Evolutionary conservation across 1,140 invertebrate genomes (phyloP), one percentile per base, ranked within the genome.

Genomic region (Drosophila tani): DNA sequence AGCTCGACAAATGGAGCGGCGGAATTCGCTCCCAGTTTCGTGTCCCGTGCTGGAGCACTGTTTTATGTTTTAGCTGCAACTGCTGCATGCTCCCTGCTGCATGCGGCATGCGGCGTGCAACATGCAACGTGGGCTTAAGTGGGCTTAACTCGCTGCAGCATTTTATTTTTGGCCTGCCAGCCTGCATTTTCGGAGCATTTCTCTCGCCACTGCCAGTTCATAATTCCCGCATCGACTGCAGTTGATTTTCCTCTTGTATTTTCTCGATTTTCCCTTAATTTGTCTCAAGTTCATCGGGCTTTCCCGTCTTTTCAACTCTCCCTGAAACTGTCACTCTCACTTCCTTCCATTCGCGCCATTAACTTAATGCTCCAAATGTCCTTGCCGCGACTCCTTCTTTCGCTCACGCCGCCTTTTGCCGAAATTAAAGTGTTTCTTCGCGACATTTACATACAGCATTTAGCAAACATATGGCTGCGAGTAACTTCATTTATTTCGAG

Each of bases 41-140:
- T 71, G 76, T 79, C 75, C 57, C 83, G 49, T 65, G 83, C 80
- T 83, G 84, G 84, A 87, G 62, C 32, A 55, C 83, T 78, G 84
- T 88, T 87, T 86, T 81, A 79, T 77, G 81, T 86, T 85, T 64
- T 69, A 62, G 64, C 64, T 77, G 75, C 60, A 66, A 66, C 70
- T 66, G 63, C 56, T 67, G 55, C 59, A 53, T 53, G 50, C 49
- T 51, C 17, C 45, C 19, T 21, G 59, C 59, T 21, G 60, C 49
- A 73, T 82, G 77, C 79, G 66, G 75, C 69, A 71, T 58, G 55
- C 78, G 24, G 69, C 68, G 75, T 82, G 69, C 79, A 82, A 70
- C 84, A 88, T 76, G 84, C 77, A 70, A 85, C 77, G 69, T 65
- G 76, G 88, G 84, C 85, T 91, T 91, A 91, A 90, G 81, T 91